Evolutionary conservation across 2,113 vertebrate species (phyloP).

Genomic region (Nycticorax nycticorax): DNA sequence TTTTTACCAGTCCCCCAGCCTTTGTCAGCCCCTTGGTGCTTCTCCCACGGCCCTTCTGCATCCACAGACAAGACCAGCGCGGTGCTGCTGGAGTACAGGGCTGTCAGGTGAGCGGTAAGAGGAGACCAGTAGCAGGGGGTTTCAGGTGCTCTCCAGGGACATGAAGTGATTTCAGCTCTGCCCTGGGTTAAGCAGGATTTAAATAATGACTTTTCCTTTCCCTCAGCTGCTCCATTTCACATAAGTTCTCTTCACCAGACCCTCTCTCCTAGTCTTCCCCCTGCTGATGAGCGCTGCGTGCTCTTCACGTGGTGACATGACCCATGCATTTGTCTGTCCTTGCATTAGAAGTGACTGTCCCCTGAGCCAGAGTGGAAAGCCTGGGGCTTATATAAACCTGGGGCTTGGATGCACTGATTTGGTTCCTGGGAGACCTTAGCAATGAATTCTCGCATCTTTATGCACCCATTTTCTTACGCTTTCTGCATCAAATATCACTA

Average conservation of each 20-base stretch:
- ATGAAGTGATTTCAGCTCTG: not conserved
- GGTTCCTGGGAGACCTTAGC: not conserved
- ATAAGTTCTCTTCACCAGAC: not conserved
- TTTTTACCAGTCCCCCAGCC: not conserved
- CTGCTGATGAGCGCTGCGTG: not conserved
- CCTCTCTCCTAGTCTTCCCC: not conserved
- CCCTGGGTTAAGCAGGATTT: not conserved
- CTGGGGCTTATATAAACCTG: not conserved
- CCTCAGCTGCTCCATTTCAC: not conserved
- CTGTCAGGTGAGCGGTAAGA: not conserved
- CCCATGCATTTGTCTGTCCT: not conserved
- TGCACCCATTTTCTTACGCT: accelerated
- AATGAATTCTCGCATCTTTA: not conserved
- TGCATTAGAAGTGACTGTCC: not conserved
- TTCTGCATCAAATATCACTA: not conserved
- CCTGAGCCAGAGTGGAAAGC: not conserved
- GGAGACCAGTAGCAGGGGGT: not conserved
- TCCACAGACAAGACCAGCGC: accelerated
- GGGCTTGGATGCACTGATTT: not conserved
- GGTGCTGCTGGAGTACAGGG: not conserved
- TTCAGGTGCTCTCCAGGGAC: not conserved
- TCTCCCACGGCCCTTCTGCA: not conserved
- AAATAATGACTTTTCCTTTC: not conserved
- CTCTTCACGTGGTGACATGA: not conserved
- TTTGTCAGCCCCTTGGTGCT: not conserved